Conservation (phyloP, 2,113 vertebrate genomes). For the Oreochromis spilurus region DNA sequence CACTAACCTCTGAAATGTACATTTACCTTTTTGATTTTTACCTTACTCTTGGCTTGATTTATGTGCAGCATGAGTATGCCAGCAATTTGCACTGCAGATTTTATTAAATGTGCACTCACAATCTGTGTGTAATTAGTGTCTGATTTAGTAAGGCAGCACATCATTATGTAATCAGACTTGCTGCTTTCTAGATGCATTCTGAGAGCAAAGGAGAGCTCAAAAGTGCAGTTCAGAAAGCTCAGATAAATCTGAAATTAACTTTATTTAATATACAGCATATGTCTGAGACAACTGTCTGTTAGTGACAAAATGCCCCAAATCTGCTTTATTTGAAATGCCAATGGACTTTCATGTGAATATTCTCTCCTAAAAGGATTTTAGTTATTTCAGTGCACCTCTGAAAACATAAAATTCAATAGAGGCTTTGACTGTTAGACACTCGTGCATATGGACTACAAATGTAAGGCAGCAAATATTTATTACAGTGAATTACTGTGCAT, state of each 20-base stretch:
- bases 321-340: not conserved
- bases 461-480: not conserved
- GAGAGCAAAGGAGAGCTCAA: not conserved
- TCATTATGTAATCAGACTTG: conserved; percentile 17
- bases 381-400: not conserved
- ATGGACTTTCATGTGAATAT: not conserved
- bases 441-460: not conserved
- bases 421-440: not conserved
- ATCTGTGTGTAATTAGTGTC: not conserved
- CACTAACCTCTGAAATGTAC: not conserved
- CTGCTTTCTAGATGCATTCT: not conserved
- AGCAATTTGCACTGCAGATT: not conserved
- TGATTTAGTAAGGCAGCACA: conserved; percentile 14
- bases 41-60: not conserved
- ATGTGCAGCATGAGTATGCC: not conserved
- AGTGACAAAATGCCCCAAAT: not conserved
- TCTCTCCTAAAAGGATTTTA: not conserved
- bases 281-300: not conserved
- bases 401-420: not conserved
- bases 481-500: not conserved
- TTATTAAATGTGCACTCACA: not conserved
- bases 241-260: not conserved
- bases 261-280: not conserved
- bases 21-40: not conserved
- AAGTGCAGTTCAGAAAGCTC: not conserved